A percentile compares a stretch with the other conserved stretches of the same genome.
Conservation (phyloP, 2,797 vertebrate species). For the Tiaroga cobitis region DNA sequence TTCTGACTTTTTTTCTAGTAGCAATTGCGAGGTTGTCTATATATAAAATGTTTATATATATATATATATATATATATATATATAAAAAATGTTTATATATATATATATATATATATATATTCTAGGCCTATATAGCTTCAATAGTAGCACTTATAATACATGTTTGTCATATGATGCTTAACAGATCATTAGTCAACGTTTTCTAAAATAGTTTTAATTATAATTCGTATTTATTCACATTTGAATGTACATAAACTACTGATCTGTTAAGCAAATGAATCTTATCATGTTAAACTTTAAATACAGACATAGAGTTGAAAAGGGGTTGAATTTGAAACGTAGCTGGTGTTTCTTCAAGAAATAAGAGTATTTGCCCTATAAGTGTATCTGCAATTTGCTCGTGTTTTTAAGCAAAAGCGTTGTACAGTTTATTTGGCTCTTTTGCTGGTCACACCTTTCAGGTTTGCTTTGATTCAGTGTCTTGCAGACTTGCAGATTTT, state of each 20-base stretch:
- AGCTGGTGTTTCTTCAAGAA: not conserved
- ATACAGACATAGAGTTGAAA: not conserved
- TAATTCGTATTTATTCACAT: not conserved
- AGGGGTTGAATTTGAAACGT: not conserved
- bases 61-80: too few species aligned
- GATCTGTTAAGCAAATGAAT: not conserved
- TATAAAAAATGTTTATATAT: too few species aligned
- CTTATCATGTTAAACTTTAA: not conserved
- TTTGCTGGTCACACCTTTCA: not conserved
- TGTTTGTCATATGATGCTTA: not conserved
- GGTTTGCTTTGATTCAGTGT: constrained; percentile 78
- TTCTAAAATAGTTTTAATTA: not conserved
- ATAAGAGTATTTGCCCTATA: not conserved
- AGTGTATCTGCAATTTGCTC: not conserved
- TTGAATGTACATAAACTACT: not conserved
- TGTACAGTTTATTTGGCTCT: not conserved
- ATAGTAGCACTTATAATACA: not conserved
- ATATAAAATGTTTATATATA: too few species aligned
- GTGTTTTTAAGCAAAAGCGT: not conserved
- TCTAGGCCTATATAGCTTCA: not conserved
- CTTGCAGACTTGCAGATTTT: constrained; percentile 98
- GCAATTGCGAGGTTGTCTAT: too few species aligned
- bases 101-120: too few species aligned
- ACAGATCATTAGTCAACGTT: not conserved
- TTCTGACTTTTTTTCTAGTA: too few species aligned